A percentile compares a stretch with the other conserved stretches of the same genome.
phyloP scores from a whole-genome alignment of 2,797 vertebrate species.

The Anas flavirostris region DNA sequence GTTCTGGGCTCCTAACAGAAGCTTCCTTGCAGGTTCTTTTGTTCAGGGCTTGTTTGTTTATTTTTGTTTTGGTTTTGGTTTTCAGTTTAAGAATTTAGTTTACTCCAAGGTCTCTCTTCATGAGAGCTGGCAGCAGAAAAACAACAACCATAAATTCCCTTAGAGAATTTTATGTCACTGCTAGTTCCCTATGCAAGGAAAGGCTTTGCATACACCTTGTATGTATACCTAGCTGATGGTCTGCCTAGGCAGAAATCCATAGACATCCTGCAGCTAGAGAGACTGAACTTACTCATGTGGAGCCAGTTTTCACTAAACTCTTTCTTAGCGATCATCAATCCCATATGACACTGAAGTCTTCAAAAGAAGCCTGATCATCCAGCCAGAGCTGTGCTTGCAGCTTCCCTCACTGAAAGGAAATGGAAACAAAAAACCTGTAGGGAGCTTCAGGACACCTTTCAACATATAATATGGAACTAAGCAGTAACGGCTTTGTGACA shows the following conservation, averaged over 20 bases:
- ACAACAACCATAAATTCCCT: neutral
- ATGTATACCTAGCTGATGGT: neutral
- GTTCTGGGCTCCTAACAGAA: neutral
- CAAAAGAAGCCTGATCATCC: neutral
- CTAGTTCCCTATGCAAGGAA: neutral
- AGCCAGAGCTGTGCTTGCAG: neutral
- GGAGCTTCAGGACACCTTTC: neutral
- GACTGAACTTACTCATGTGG: neutral
- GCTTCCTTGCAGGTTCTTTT: neutral
- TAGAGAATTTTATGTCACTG: neutral
- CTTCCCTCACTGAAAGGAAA: neutral
- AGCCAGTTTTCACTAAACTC: neutral
- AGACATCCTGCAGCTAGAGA: neutral
- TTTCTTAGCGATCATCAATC: neutral
- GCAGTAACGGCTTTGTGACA: neutral
- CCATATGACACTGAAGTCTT: neutral
- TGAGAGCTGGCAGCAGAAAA: neutral
- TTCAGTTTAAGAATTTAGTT: neutral
- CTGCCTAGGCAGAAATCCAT: fast-evolving
- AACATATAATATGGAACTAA: neutral
- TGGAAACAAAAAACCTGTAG: neutral
- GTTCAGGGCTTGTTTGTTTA: neutral
- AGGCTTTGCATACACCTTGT: neutral
- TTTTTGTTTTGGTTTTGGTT: neutral
- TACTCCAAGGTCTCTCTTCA: neutral